These are phyloP conservation scores for Catocala fraxini DNA, from an alignment of 2,888 invertebrate genomes.

Conservation along the genomic window DNA sequence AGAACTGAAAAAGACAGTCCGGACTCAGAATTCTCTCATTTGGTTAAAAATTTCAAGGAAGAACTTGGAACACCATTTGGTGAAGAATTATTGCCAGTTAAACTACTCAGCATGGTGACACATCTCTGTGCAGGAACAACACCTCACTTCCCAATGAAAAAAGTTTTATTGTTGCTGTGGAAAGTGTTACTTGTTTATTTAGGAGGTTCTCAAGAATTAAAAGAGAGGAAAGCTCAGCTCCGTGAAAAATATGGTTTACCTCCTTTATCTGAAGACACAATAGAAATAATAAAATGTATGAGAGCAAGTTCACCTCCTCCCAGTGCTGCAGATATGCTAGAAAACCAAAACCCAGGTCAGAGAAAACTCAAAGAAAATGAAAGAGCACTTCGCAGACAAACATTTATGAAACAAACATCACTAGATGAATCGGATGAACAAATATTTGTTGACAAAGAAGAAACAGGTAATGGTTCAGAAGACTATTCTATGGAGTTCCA, in stretches of 20 bases:
- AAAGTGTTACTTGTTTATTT: conserved; percentile 97
- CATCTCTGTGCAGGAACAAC: conserved; percentile 98
- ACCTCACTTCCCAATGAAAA: conserved; percentile 99
- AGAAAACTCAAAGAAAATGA: conserved; percentile 86
- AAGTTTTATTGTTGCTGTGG: conserved; percentile 98
- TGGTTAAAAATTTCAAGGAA: conserved; percentile 88
- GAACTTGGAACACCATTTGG: conserved; percentile 88
- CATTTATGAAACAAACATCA: conserved; percentile 97
- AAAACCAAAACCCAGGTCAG: conserved; percentile 93
- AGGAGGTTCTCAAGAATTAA: conserved; percentile 96
- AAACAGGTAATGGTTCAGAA: conserved; percentile 88
- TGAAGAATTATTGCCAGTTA: conserved; percentile 95
- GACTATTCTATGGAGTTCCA: conserved; percentile 89
- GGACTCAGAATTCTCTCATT: conserved; percentile 82
- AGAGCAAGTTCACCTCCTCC: conserved; percentile 98
- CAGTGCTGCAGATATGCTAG: conserved; percentile 95
- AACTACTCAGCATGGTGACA: conserved; percentile 98
- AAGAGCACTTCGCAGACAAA: conserved; percentile 91
- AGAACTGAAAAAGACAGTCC: conserved; percentile 89
- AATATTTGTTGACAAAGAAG: conserved; percentile 91
- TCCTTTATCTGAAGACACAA: conserved; percentile 95
- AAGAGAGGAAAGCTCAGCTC: conserved; percentile 91
- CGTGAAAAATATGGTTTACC: conserved; percentile 91
- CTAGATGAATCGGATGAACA: conserved; percentile 93
- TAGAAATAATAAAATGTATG: conserved; percentile 97